phyloP scores from a whole-genome alignment of 2,113 vertebrate genomes.

The Mesoclemmys tuberculata region DNA sequence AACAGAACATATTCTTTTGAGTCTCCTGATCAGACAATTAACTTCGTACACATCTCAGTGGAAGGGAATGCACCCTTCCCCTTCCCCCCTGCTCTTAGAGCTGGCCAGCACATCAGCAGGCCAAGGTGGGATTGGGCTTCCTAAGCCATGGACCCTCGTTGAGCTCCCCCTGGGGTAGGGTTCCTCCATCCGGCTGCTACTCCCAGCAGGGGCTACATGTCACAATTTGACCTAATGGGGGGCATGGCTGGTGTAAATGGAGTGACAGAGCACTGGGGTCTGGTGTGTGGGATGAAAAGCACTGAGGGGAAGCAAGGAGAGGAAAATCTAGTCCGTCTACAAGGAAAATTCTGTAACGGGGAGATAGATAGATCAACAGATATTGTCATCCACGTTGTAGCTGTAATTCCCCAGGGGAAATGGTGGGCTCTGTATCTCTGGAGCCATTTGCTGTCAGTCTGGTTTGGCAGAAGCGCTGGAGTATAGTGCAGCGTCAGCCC shows the following conservation, averaged over 20 bases:
- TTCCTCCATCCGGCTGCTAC: accelerated
- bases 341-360: neutral
- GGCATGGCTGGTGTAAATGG: accelerated
- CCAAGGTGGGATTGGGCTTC: neutral
- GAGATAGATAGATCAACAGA: neutral
- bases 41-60: neutral
- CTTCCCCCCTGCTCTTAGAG: neutral
- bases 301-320: neutral
- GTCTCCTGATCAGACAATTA: neutral
- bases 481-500: neutral
- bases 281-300: neutral
- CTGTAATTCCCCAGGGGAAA: neutral
- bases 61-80: neutral
- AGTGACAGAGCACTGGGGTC: accelerated
- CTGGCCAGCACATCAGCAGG: neutral
- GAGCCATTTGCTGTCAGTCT: neutral
- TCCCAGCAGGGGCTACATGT: neutral
- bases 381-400: neutral
- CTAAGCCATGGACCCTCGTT: neutral
- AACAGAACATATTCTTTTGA: neutral
- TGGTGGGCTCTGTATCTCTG: neutral
- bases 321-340: neutral
- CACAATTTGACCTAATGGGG: neutral
- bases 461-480: neutral
- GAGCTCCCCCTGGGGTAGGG: no score